Base-by-base conservation (phyloP, 1,140 invertebrate species). In the Drosophila tropicalis region DNA sequence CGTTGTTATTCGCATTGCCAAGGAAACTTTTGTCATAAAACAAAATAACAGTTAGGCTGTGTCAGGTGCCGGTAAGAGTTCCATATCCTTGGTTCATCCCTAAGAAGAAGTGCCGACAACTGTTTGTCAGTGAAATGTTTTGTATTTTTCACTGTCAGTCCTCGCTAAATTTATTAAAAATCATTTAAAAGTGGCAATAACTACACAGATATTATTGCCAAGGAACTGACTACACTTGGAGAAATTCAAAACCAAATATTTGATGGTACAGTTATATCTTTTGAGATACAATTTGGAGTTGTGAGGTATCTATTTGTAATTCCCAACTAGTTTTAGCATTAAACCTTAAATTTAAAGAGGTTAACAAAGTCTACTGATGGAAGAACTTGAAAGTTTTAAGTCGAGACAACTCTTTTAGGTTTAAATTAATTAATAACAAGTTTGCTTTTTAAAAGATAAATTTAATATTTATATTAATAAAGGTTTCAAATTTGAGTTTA, bases 1-100 rank as follows among this genome's bases (percentile, higher is more conserved):
- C 19, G 65, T 74, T 60, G 69, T 64, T 67, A 77, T 74, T 70
- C 66, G 68, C 74, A 85, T 85, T 86, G 82, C 82, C 82, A 86
- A 87, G 82, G 82, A 86, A 86, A 86, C 82, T 86, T 86, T 70
- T 57, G 63, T 76, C 75, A 77, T 86, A 82, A 82, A 82, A 86
- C 66, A 17, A 54, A 71, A 83, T 60, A 68, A 64, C 57, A 79
- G 72, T 76, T 70, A 76, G 63, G 58, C 61, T 62, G n/a, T 62
- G 25, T 41, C 41, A 47, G 41, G 61, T 62, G 61, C 40, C 61
- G 57, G 25, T 15, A 34, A 76, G 62, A 15, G 73, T 66, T 29
- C 32, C 19, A 62, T 44, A 36, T 36, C 10, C 34, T 40, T 51
- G 9, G 19, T 51, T 51, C 44, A 51, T 51, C 9, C 58, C 60